These are phyloP conservation scores for Atta texana DNA, from an alignment of 1,140 invertebrate species.

Conservation along the genomic window DNA sequence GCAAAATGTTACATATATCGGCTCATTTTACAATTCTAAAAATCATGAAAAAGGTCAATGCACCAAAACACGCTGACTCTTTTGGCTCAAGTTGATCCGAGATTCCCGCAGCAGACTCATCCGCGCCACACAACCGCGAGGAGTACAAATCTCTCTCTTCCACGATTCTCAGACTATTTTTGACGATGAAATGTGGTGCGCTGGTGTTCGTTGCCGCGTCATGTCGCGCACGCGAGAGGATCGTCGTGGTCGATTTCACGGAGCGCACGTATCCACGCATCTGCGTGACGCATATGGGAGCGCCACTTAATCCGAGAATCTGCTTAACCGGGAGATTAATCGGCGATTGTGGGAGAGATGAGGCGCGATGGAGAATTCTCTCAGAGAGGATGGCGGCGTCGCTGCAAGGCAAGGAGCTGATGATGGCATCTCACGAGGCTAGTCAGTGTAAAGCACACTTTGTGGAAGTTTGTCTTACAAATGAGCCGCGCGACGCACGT, in stretches of 20 bases:
- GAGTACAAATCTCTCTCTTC: constrained; percentile 60
- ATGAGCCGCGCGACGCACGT: constrained; percentile 84
- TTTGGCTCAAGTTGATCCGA: constrained; percentile 59
- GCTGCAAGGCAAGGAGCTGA: constrained; percentile 18
- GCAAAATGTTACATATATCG: too few relatives aligned
- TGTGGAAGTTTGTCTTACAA: constrained; percentile 84
- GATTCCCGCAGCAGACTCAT: constrained; percentile 48
- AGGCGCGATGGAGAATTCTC: constrained; percentile 74
- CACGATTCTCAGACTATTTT: constrained; percentile 82
- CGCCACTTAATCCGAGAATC: constrained; percentile 74
- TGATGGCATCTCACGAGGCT: constrained; percentile 61
- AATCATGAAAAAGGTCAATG: constrained; percentile 80
- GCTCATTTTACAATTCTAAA: constrained; percentile 76
- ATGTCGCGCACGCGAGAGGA: constrained; percentile 47
- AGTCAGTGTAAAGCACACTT: constrained; percentile 46
- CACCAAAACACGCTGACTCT: constrained; percentile 81
- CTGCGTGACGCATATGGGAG: constrained; percentile 39
- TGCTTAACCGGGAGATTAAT: constrained; percentile 82
- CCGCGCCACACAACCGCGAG: constrained; percentile 23
- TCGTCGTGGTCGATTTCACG: constrained; percentile 72
- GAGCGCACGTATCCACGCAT: constrained; percentile 47
- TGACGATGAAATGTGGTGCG: constrained; percentile 80
- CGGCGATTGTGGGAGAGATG: constrained; percentile 82
- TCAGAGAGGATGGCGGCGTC: constrained; percentile 42
- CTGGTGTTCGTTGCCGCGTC: constrained; percentile 45